Evolutionary conservation across 1,140 invertebrate genomes (phyloP), one percentile per base, ranked within the genome.

Genomic region (Caenorhabditis briggsae): DNA sequence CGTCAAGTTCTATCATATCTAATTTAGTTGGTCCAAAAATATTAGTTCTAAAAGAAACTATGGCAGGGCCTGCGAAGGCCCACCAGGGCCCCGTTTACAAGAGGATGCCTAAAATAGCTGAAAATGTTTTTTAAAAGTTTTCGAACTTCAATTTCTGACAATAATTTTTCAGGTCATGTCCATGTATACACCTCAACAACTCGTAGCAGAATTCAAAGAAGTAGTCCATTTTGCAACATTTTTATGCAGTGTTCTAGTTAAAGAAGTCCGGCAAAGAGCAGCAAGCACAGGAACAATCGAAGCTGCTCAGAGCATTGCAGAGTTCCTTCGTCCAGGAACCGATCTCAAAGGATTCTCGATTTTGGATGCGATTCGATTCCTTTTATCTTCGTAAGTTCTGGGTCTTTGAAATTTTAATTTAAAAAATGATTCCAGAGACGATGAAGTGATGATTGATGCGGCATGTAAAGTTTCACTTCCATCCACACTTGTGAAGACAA

Each of bases 121-220:
- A 74, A 89, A 11, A 53, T 53, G 6, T 53, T 16, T 16, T 2
- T 14, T 53, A 53, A 53, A 11, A 9, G 50, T 53, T 11, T 14
- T 14, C 50, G 9, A 53, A 14, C 0, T 2, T 53, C 11, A 53
- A 53, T 14, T 53, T 16, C 50, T 14, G 11, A 91, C 96, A 97
- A 96, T 97, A 96, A 85, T 97, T 98, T 96, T 96, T 90, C 96
- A 97, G 92, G 96, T 97, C 94, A 96, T 97, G 9, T 97, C 97
- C 0, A 95, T 96, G 90, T 94, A 98, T 20, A 98, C 98, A 96
- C 90, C 92, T 2, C 90, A 89, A 58, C 92, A 92, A 46, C 83
- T 92, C 84, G 65, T 55, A 43, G 78, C 84, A 11, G 90, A 93
- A 61, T 92, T 92, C 89, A 92, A 92, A 84, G 91, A 93, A 82